Base-by-base conservation (phyloP, 2,888 invertebrate species). In the Buathra laborator region DNA sequence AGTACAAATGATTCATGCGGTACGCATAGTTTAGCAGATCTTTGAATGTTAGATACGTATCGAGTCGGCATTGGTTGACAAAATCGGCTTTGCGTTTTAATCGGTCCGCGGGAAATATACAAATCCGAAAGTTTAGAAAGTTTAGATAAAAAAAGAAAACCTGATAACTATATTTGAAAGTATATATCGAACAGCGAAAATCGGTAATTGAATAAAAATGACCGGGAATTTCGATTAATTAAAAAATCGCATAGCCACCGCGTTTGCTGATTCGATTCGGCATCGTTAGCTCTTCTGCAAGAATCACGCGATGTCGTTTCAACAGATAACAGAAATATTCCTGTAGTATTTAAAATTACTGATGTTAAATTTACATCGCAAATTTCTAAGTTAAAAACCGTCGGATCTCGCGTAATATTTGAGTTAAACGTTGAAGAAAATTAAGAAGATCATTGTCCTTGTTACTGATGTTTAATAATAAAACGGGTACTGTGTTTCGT, bases 1-100 rank as follows among this genome's bases (percentile, higher is more conserved):
- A 44, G 19, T 24, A 19, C 7, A 7, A 59, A 59, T 81, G 80
- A 81, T 67, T 81, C 80, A 80, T 53, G 12, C 43, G 9, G 12
- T n/a, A 72, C 44, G 14, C 66, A 67, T 19, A 74, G 46, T 59
- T 81, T 64, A 53, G 51, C 19, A 64, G 53, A 71, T 79, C 46
- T 64, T 53, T 43, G 37, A 37, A 51, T 51, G 12, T 24, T n/a
- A 71, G 48, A 53, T 79, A 19, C 48, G 46, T 12, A 6, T n/a
- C 56, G 51, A 77, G n/a, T 12, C 3, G 37, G 43, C 37, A 44
- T 71, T 56, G 19, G 9, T 2, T 53, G 19, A 68, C 29, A 14
- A 56, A 71, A 64, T 71, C 43, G 16, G 53, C 43, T 71, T 24
- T 24, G 53, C 43, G 53, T 77, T 66, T 43, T 10, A 51, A 32